Percentiles rank a stretch among this genome's conserved stretches.
Conservation (phyloP, 2,113 vertebrate species). For the Peromyscus californicus region DNA sequence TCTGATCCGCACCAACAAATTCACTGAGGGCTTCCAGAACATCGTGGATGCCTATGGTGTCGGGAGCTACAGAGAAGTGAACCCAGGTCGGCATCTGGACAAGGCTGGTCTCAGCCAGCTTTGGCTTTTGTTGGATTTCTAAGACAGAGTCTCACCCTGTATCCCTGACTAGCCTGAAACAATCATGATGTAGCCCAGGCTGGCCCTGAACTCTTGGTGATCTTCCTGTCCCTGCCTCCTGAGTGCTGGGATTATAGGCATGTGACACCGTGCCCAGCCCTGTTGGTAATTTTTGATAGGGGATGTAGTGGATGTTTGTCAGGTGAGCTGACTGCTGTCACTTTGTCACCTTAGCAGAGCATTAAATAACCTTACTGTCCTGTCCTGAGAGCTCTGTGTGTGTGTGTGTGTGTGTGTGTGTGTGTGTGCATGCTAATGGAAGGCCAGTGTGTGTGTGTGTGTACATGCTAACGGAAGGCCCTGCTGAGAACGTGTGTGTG, state of each 20-base stretch:
- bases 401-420: not conserved
- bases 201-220: not conserved
- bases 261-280: not conserved
- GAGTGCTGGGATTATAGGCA: not conserved
- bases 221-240: not conserved
- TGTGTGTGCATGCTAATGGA: not conserved
- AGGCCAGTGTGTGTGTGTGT: not conserved
- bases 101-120: not conserved
- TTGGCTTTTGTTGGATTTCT: not conserved
- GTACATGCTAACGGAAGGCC: not conserved
- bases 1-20: constrained; percentile 97
- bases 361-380: too few relatives aligned
- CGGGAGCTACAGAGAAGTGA: constrained; percentile 95
- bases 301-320: not conserved
- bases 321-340: accelerated
- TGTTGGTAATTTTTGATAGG: not conserved
- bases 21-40: constrained; percentile 98
- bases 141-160: not conserved
- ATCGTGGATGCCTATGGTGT: constrained; percentile 99
- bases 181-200: not conserved
- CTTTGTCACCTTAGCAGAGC: not conserved
- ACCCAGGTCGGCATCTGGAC: constrained; percentile 86
- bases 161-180: not conserved
- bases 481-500: not conserved
- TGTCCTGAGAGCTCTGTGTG: not conserved